Percentiles rank a stretch among this genome's conserved stretches.
Evolutionary conservation across 1,140 invertebrate species (phyloP).

Genomic region (Conus ventricosus): DNA sequence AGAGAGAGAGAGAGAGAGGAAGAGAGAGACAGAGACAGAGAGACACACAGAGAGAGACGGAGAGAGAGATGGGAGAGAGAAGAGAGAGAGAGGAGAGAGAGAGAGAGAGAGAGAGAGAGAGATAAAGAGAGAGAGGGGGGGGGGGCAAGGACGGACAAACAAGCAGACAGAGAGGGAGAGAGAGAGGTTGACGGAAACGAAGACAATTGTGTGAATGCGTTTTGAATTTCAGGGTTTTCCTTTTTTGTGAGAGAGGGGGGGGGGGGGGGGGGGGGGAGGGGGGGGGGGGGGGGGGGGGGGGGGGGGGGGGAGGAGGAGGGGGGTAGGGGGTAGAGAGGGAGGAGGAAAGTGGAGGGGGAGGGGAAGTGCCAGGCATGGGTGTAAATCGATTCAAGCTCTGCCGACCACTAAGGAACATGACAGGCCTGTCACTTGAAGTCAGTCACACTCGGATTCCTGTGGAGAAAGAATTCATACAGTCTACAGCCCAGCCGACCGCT

Average conservation of each 20-base stretch:
- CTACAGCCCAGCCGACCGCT: no score
- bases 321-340: background rate
- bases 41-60: background rate
- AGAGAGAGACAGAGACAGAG: background rate
- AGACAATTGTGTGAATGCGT: no score
- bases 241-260: background rate
- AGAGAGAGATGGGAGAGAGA: background rate
- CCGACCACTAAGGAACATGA: no score
- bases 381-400: no score
- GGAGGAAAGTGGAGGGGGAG: no score
- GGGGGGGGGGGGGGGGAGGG: background rate
- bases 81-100: background rate
- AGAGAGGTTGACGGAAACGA: no score
- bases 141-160: background rate
- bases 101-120: background rate
- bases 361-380: no score
- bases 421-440: no score
- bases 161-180: background rate
- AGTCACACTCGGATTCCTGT: no score
- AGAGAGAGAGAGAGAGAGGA: background rate
- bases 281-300: background rate
- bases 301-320: background rate
- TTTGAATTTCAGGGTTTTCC: no score
- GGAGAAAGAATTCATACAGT: no score
- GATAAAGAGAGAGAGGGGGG: background rate